A percentile compares a stretch with the other conserved stretches of the same genome.
phyloP scores from a whole-genome alignment of 1,140 invertebrate genomes.

The Drosophila funebris region DNA sequence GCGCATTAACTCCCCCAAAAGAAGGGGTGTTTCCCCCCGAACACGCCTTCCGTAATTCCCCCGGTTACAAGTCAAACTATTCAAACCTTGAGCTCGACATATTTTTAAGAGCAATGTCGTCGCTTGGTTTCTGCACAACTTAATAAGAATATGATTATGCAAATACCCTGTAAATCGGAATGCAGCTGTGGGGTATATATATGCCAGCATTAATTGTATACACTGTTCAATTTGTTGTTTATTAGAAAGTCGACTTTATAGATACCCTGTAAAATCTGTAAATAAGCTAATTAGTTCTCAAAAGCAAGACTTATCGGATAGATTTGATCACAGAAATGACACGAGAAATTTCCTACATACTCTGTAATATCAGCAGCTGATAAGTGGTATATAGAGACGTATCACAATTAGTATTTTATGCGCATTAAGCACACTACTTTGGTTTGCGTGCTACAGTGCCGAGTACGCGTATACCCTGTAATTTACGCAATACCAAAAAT shows the following conservation, averaged over 20 bases:
- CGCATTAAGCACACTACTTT: too few species aligned
- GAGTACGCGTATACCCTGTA: neutral
- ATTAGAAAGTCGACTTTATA: too few species aligned
- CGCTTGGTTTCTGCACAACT: conserved; percentile 6
- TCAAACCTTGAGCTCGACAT: conserved; percentile 5
- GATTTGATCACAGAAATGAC: too few species aligned
- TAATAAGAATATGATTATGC: conserved; percentile 8
- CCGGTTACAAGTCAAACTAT: neutral
- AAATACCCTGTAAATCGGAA: neutral
- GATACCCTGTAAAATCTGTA: too few species aligned
- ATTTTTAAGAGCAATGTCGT: conserved; percentile 22
- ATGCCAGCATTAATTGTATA: neutral
- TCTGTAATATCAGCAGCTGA: too few species aligned
- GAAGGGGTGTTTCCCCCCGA: neutral
- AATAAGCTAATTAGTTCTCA: too few species aligned
- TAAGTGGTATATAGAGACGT: too few species aligned
- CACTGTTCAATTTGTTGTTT: neutral
- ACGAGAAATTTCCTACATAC: too few species aligned
- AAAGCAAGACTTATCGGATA: too few species aligned
- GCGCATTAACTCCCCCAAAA: neutral
- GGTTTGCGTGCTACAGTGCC: neutral
- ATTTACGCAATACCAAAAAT: too few species aligned
- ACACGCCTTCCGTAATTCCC: neutral
- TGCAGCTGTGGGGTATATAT: neutral
- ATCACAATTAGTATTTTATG: too few species aligned